These are phyloP conservation scores for Acanthis flammea DNA, from an alignment of 2,797 vertebrate genomes.

Conservation along the genomic window DNA sequence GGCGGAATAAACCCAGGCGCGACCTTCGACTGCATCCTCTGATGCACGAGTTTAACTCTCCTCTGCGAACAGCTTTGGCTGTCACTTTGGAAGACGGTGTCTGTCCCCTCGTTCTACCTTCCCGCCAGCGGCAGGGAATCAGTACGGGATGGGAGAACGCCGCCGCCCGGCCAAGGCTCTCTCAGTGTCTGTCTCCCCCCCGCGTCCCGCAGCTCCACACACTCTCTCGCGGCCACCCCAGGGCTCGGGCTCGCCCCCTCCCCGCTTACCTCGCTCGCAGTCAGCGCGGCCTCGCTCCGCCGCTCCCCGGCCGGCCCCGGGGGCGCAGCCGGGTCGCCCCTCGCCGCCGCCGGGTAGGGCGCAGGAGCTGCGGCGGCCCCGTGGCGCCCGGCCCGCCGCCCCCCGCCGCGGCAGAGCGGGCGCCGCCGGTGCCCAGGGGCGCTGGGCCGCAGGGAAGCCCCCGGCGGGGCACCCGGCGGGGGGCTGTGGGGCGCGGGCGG, in stretches of 20 bases:
- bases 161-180: background rate
- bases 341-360: background rate
- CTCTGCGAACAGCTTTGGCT: background rate
- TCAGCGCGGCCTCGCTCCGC: conserved; percentile 87
- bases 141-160: background rate
- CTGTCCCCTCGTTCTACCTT: background rate
- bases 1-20: background rate
- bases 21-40: background rate
- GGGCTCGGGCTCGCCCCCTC: background rate
- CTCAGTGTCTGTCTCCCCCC: background rate
- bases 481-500: background rate
- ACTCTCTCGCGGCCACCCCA: no score
- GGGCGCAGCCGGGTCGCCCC: conserved; percentile 74
- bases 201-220: background rate
- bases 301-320: conserved; percentile 75
- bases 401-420: conserved; percentile 77
- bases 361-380: conserved; percentile 78
- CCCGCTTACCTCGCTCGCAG: conserved; percentile 85
- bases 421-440: conserved; percentile 82
- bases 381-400: conserved; percentile 72
- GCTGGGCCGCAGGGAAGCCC: conserved; percentile 77
- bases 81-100: background rate
- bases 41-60: background rate
- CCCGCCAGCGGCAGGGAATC: background rate
- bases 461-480: conserved; percentile 36